These are phyloP conservation scores for Synanthedon myopaeformis DNA, from an alignment of 2,888 invertebrate species.

Conservation along the genomic window DNA sequence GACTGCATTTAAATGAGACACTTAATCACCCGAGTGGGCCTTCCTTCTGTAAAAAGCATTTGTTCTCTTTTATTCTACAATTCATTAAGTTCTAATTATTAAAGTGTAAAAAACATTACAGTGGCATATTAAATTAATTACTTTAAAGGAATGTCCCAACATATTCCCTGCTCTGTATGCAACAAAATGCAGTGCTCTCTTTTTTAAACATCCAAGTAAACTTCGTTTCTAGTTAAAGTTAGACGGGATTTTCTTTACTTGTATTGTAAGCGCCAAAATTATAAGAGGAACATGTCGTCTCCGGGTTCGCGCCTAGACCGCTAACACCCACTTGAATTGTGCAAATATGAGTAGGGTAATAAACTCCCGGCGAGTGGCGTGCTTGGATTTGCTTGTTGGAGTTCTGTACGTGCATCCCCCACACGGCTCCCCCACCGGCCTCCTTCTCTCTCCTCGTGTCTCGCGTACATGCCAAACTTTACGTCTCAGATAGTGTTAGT, in stretches of 20 bases:
- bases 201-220: no score
- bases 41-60: slow-evolving; percentile 58
- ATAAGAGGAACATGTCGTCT: slow-evolving; percentile 15
- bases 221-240: no score
- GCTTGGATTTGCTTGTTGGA: slow-evolving; percentile 57
- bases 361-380: slow-evolving; percentile 50
- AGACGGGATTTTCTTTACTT: no score
- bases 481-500: slow-evolving; percentile 32
- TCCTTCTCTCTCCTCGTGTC: slow-evolving; percentile 18
- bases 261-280: neutral
- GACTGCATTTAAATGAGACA: slow-evolving; percentile 71
- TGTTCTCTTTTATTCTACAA: slow-evolving; percentile 48
- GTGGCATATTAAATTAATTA: no score
- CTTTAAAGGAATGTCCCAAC: no score
- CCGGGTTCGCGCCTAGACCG: slow-evolving; percentile 28
- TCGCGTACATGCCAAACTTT: slow-evolving; percentile 44
- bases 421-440: slow-evolving; percentile 16
- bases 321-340: slow-evolving; percentile 55
- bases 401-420: slow-evolving; percentile 52
- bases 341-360: slow-evolving; percentile 64
- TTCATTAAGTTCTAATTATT: slow-evolving; percentile 34
- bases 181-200: no score
- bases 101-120: neutral
- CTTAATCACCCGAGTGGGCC: slow-evolving; percentile 66
- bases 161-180: no score